Base-by-base conservation (phyloP, 2,113 vertebrate genomes). In the Halichoerus grypus region DNA sequence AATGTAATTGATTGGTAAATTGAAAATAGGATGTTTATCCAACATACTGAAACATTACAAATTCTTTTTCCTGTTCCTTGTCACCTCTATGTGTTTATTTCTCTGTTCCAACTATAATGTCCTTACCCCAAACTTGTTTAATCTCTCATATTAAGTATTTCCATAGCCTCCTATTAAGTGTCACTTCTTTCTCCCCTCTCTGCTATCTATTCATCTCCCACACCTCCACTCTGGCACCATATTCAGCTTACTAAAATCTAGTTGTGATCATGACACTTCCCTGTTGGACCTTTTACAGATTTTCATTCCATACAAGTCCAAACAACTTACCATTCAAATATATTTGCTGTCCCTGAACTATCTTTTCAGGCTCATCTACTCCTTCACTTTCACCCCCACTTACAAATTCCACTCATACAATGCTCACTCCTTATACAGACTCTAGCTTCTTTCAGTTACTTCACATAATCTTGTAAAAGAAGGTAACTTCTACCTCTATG, bases 311-410 rank as follows among this genome's bases (percentile, higher is more conserved):
- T 77, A 49, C 42, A 88, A 94, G 10, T 53, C 4, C 14, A 80
- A 91, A 74, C 19, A 88, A 93, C 12, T 96, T 21, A 85, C 13
- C 8, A 85, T 95, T 77, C 39, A 65, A 92, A 87, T 67, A 72
- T 19, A 31, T 85, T 55, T 74, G 1, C 19, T 87, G 7, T 51
- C 26, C 88, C 11, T 82, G 28, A 65, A 77, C 5, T 18, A 4
- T 33, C 14, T 87, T 94, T 92, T 74, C 11, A 57, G 24, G 7
- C 10, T 90, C 42, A 33, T 46, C 59, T 39, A 49, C 10, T 42
- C 31, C 24, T 82, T 93, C 21, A 53, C 9, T 39, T 28, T 51
- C 28, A 92, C 12, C 1, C 16, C 33, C 15, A 11, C 55, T 76
- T 81, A 79, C 21, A 89, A 57, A 11, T 7, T 15, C 42, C 18